Conservation (phyloP, 2,888 invertebrate species). For the Apamea crenata region DNA sequence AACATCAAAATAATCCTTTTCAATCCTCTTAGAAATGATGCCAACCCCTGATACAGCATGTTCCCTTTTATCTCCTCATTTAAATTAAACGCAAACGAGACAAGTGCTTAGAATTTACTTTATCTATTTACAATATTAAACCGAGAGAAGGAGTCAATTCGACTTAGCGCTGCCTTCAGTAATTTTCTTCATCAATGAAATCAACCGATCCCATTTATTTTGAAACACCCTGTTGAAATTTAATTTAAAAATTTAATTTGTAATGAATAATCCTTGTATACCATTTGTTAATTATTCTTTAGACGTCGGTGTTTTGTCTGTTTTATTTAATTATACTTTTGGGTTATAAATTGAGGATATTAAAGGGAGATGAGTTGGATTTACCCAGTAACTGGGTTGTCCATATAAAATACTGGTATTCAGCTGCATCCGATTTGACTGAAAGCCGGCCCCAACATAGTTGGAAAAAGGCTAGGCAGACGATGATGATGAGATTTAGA, state of each 20-base stretch:
- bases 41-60: conserved; percentile 26
- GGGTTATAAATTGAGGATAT: conserved; percentile 4
- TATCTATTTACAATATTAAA: conserved; percentile 42
- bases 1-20: conserved; percentile 3
- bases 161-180: conserved; percentile 39
- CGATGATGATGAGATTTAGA: too few relatives aligned
- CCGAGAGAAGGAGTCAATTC: conserved; percentile 46
- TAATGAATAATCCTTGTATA: conserved; percentile 37
- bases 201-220: conserved; percentile 60
- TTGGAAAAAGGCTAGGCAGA: too few relatives aligned
- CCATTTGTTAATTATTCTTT: conserved; percentile 45
- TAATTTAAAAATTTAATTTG: conserved; percentile 60
- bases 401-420: too few relatives aligned
- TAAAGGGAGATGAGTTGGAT: neutral
- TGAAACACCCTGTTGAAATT: conserved; percentile 44
- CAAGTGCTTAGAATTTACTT: conserved; percentile 30
- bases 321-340: conserved; percentile 31
- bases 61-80: conserved; percentile 37
- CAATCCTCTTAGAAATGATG: conserved; percentile 12
- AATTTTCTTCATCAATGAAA: conserved; percentile 64
- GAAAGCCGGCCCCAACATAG: too few relatives aligned
- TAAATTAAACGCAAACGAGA: conserved; percentile 40
- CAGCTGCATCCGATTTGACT: too few relatives aligned
- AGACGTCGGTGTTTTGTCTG: conserved; percentile 11
- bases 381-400: neutral